A percentile compares a stretch with the other conserved stretches of the same genome.
These are phyloP conservation scores for Stichodactyla mertensii DNA, from an alignment of 64 coral and sea anemone species.

Conservation along the genomic window DNA sequence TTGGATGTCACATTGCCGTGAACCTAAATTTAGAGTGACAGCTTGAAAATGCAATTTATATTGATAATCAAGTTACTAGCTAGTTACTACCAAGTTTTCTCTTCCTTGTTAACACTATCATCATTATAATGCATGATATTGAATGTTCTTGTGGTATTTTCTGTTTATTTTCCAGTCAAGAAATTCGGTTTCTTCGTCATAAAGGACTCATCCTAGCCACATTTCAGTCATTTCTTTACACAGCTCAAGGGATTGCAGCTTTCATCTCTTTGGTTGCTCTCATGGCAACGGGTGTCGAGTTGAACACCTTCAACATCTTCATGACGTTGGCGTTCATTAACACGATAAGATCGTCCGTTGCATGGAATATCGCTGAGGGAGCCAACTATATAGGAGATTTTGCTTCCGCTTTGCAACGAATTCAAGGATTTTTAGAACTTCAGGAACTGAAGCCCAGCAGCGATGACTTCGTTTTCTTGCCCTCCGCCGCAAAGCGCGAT, in stretches of 20 bases:
- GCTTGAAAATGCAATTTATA: too few relatives aligned
- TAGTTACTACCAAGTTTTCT: too few relatives aligned
- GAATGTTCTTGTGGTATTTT: neutral
- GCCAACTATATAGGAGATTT: conserved; percentile 70
- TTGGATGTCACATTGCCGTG: too few relatives aligned
- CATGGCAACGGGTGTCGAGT: conserved; percentile 53
- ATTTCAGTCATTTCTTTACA: conserved; percentile 76
- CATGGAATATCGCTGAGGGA: conserved; percentile 67
- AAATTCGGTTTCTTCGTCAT: conserved; percentile 23
- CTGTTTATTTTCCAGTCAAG: neutral
- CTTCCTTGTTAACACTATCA: too few relatives aligned
- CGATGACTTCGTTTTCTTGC: conserved; percentile 41
- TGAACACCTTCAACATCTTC: conserved; percentile 69
- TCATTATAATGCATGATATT: neutral
- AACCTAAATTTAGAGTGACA: too few relatives aligned
- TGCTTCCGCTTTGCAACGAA: conserved; percentile 43
- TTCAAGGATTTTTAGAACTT: conserved; percentile 69
- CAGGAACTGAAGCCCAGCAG: conserved; percentile 23
- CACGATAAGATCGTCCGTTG: conserved; percentile 67
- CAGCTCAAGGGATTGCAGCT: conserved; percentile 59
- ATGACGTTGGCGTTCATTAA: conserved; percentile 68
- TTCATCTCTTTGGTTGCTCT: conserved; percentile 72
- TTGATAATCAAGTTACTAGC: too few relatives aligned
- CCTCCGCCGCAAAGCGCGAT: neutral
- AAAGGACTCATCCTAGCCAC: conserved; percentile 63